These are phyloP conservation scores for Xenus cinereus DNA, from an alignment of 2,113 vertebrate species.

Conservation along the genomic window DNA sequence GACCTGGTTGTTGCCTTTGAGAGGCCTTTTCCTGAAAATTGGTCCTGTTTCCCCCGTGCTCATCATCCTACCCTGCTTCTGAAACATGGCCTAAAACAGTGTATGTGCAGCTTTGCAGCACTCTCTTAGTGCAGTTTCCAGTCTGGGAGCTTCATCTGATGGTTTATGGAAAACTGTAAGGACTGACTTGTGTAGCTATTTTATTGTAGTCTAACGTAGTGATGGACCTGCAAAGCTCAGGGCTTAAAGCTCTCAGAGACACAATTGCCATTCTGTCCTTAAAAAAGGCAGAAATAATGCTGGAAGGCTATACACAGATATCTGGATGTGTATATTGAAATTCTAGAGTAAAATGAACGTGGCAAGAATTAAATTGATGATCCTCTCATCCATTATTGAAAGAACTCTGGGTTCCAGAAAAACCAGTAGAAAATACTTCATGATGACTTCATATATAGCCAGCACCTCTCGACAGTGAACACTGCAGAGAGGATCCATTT, in stretches of 20 bases:
- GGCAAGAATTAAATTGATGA: not conserved
- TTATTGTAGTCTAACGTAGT: not conserved
- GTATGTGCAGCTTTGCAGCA: not conserved
- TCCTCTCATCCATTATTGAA: not conserved
- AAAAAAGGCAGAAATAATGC: not conserved
- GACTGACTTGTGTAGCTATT: not conserved
- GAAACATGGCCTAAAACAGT: not conserved
- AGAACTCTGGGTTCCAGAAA: not conserved
- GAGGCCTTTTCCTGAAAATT: not conserved
- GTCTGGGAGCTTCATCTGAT: not conserved
- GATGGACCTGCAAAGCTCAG: not conserved
- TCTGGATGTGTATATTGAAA: not conserved
- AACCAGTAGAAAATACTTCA: not conserved
- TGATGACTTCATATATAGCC: not conserved
- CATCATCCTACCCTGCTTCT: not conserved
- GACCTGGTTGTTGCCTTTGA: not conserved
- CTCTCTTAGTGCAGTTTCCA: not conserved
- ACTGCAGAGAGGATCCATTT: not conserved
- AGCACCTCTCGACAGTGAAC: not conserved
- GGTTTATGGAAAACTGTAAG: not conserved
- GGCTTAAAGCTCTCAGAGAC: not conserved
- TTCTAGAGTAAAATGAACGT: not conserved
- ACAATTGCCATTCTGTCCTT: not conserved
- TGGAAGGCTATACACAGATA: not conserved
- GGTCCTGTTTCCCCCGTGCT: not conserved